Conservation (phyloP, 1,140 invertebrate genomes). For the Oryctes rhinoceros region DNA sequence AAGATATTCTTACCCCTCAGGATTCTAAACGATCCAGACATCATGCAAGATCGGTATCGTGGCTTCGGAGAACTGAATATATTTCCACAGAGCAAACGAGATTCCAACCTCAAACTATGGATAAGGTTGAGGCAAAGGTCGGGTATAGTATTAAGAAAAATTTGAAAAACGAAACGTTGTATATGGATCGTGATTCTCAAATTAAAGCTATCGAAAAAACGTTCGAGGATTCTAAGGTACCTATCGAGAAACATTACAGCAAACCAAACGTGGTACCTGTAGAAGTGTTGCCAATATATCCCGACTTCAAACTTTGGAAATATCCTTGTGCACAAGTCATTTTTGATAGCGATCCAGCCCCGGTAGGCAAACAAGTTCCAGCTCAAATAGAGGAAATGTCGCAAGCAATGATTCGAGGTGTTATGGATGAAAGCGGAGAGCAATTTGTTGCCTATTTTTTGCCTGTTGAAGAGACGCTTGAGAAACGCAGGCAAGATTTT, state of each 20-base stretch:
- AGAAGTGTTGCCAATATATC: constrained; percentile 88
- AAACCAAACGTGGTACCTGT: constrained; percentile 94
- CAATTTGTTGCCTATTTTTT: constrained; percentile 99
- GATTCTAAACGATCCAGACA: constrained; percentile 89
- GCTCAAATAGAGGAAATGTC: constrained; percentile 97
- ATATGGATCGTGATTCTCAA: constrained; percentile 97
- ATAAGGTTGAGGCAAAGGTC: constrained; percentile 98
- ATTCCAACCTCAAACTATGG: constrained; percentile 94
- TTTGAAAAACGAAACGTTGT: constrained; percentile 93
- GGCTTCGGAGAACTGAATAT: constrained; percentile 97
- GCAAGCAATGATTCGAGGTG: constrained; percentile 98
- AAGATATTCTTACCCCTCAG: constrained; percentile 87
- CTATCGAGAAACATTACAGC: constrained; percentile 92
- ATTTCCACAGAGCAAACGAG: constrained; percentile 98
- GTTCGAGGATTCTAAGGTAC: constrained; percentile 89
- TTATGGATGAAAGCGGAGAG: constrained; percentile 97
- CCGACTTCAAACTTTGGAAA: constrained; percentile 97
- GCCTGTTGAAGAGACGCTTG: constrained; percentile 90
- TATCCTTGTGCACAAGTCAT: constrained; percentile 98
- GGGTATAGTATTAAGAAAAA: constrained; percentile 97
- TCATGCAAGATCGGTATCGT: constrained; percentile 93
- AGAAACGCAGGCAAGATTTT: constrained; percentile 85
- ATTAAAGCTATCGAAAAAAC: constrained; percentile 98
- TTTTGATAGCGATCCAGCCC: constrained; percentile 96
- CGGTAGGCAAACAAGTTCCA: constrained; percentile 79